phyloP scores from a whole-genome alignment of 2,888 invertebrate species.

The Trachelus troglodyta region DNA sequence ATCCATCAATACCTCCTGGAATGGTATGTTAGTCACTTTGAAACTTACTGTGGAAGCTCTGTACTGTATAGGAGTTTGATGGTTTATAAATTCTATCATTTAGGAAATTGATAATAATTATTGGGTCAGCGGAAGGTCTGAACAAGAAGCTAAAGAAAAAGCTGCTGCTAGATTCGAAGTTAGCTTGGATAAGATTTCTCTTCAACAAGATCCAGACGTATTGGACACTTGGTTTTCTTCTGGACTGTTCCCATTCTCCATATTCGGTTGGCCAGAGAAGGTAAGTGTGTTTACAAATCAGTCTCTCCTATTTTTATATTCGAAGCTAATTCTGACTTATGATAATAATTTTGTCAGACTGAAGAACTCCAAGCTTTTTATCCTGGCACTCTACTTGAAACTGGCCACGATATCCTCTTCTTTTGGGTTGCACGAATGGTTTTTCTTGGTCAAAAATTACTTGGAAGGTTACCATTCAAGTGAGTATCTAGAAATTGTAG shows the following conservation, averaged over 20 bases:
- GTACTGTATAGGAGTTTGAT: neutral
- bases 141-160: slow-evolving; percentile 82
- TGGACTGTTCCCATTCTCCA: slow-evolving; percentile 94
- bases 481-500: slow-evolving; percentile 54
- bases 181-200: slow-evolving; percentile 69
- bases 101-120: slow-evolving; percentile 65
- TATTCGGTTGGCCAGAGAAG: slow-evolving; percentile 96
- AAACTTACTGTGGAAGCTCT: neutral
- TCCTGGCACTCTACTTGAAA: slow-evolving; percentile 92
- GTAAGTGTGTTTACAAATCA: slow-evolving; percentile 60
- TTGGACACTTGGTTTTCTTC: slow-evolving; percentile 99
- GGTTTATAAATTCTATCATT: neutral
- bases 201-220: slow-evolving; percentile 92
- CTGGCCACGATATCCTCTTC: slow-evolving; percentile 97
- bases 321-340: neutral
- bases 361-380: slow-evolving; percentile 83
- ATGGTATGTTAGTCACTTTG: slow-evolving; percentile 45
- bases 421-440: slow-evolving; percentile 99
- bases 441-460: slow-evolving; percentile 92
- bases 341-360: slow-evolving; percentile 62
- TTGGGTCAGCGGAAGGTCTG: slow-evolving; percentile 70
- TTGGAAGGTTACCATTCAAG: slow-evolving; percentile 92
- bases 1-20: slow-evolving; percentile 54
- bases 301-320: neutral
- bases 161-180: slow-evolving; percentile 78